Percentiles rank a stretch among this genome's conserved stretches.
Evolutionary conservation across 1,140 invertebrate species (phyloP).

Genomic region (Bursaphelenchus mucronatus): DNA sequence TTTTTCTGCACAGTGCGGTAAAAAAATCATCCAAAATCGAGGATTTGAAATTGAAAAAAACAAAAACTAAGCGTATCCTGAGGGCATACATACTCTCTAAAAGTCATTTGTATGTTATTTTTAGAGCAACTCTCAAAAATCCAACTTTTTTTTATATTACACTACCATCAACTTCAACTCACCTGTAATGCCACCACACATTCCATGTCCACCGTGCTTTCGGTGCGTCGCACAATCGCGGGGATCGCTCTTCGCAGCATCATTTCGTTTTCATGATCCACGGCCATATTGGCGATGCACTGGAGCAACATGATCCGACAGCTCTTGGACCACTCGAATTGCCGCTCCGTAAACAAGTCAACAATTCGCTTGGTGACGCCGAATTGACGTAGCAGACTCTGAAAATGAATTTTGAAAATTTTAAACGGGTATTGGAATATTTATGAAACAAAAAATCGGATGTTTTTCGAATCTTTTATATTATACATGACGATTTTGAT

Average conservation of each 20-base stretch:
- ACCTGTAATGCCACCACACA: constrained; percentile 45
- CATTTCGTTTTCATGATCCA: constrained; percentile 41
- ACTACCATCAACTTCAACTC: not conserved
- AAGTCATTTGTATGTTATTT: not conserved
- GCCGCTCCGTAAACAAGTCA: constrained; percentile 36
- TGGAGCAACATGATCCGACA: constrained; percentile 48
- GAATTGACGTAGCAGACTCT: constrained; percentile 38
- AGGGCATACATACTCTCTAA: no score
- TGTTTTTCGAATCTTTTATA: constrained; percentile 3
- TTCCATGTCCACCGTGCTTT: constrained; percentile 46
- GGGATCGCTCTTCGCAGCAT: constrained; percentile 32
- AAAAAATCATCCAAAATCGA: no score
- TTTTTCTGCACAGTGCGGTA: no score
- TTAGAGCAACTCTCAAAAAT: not conserved
- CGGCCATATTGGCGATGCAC: constrained; percentile 52
- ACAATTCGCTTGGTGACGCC: constrained; percentile 44
- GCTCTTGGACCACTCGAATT: constrained; percentile 38
- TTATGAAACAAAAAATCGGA: no score
- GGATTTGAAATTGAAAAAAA: no score
- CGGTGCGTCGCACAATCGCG: constrained; percentile 28
- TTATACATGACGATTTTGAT: no score
- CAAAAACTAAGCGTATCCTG: no score
- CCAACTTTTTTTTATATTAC: no score
- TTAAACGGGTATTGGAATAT: no score
- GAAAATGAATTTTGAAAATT: constrained; percentile 12